Conservation (phyloP, 1,140 invertebrate species). For the Halictus rubicundus region DNA sequence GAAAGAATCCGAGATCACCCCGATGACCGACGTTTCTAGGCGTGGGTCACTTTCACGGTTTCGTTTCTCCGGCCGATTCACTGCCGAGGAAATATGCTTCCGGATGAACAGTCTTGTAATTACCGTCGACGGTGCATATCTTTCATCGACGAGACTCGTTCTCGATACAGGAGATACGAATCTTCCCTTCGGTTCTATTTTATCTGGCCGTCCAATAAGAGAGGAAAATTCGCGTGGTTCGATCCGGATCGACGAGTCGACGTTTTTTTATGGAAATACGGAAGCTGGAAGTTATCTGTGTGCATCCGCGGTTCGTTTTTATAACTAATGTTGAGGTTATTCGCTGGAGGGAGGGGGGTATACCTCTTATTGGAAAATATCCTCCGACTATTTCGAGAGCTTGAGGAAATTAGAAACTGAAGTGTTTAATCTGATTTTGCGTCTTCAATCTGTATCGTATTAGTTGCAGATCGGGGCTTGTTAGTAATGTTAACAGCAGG, state of each 20-base stretch:
- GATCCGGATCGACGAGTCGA: neutral
- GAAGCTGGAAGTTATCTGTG: neutral
- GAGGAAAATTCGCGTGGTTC: neutral
- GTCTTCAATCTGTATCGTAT: no score
- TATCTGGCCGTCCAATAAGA: neutral
- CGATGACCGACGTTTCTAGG: neutral
- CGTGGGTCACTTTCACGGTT: slow-evolving; percentile 48
- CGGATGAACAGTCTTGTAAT: no score
- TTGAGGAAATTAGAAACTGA: no score
- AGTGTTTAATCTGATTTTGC: no score
- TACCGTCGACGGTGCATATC: no score
- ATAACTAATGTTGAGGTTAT: no score
- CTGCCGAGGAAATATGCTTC: no score
- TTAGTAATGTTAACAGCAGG: no score
- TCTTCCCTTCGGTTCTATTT: neutral
- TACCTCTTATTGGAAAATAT: neutral
- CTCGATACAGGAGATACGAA: no score
- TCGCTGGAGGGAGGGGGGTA: neutral
- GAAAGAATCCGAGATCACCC: slow-evolving; percentile 5
- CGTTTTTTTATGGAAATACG: neutral
- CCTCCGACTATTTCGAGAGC: no score
- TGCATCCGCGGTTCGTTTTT: neutral
- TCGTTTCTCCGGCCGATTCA: neutral
- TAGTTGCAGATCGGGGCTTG: no score
- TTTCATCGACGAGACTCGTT: no score